Evolutionary conservation across 2,888 invertebrate genomes (phyloP).

Genomic region (Dicyrtomina minuta): DNA sequence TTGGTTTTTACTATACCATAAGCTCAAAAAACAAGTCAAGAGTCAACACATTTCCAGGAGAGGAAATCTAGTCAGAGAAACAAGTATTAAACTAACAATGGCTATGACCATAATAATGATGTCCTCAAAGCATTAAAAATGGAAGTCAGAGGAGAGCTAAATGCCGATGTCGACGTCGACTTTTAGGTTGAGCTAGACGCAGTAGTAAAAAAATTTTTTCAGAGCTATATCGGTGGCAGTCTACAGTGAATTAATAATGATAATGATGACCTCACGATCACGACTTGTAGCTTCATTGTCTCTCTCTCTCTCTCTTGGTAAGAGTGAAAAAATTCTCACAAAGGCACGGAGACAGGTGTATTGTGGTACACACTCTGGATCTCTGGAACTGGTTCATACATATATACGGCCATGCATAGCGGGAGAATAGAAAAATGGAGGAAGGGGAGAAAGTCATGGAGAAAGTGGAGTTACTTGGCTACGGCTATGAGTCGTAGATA

Average conservation of each 20-base stretch:
- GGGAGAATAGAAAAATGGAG: too few species aligned
- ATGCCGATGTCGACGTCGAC: not conserved
- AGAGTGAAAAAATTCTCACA: not conserved
- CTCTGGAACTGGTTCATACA: not conserved
- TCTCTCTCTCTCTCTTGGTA: not conserved
- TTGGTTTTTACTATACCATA: too few species aligned
- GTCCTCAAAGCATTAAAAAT: not conserved
- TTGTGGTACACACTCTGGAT: not conserved
- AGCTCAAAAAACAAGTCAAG: too few species aligned
- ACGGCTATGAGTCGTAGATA: not conserved
- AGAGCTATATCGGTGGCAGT: not conserved
- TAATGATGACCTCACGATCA: slow-evolving; percentile 5
- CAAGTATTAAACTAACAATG: too few species aligned
- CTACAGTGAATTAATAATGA: not conserved
- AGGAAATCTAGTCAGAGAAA: too few species aligned
- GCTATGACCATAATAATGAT: not conserved
- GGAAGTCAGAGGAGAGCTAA: not conserved
- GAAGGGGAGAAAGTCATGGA: not conserved
- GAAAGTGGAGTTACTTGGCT: not conserved
- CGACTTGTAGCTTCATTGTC: not conserved
- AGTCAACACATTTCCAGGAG: too few species aligned
- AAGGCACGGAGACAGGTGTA: not conserved
- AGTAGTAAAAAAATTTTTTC: too few species aligned
- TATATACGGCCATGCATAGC: not conserved
- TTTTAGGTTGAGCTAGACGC: too few species aligned